A percentile compares a stretch with the other conserved stretches of the same genome.
Evolutionary conservation across 2,797 vertebrate species (phyloP).

Genomic region (Scomberomorus guttatus): DNA sequence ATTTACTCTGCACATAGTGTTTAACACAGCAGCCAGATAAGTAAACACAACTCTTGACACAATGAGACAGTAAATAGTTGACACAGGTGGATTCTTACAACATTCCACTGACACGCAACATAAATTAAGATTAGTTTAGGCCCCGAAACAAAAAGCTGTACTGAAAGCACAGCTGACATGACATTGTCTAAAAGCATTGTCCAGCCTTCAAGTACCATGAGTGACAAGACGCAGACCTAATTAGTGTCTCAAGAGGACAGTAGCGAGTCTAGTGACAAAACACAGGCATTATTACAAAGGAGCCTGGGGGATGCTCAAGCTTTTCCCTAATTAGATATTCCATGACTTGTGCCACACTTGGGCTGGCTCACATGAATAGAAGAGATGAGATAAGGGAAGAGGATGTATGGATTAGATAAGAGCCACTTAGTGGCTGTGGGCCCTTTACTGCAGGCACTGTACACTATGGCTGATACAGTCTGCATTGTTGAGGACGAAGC

Average conservation of each 20-base stretch:
- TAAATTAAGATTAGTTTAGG: slow-evolving; percentile 31
- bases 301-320: slow-evolving; percentile 69
- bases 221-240: slow-evolving; percentile 62
- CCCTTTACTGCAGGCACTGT: slow-evolving; percentile 54
- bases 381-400: slow-evolving; percentile 70
- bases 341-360: slow-evolving; percentile 68
- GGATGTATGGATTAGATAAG: slow-evolving; percentile 82
- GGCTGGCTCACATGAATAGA: slow-evolving; percentile 63
- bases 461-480: slow-evolving; percentile 40
- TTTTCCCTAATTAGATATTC: slow-evolving; percentile 75
- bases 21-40: slow-evolving; percentile 55
- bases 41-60: slow-evolving; percentile 48
- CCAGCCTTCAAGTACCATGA: slow-evolving; percentile 16
- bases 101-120: slow-evolving; percentile 13
- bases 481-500: slow-evolving; percentile 39
- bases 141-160: not conserved
- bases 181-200: slow-evolving; percentile 5
- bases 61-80: slow-evolving; percentile 39
- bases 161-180: slow-evolving; percentile 6
- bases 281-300: slow-evolving; percentile 57
- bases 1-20: slow-evolving; percentile 62
- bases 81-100: slow-evolving; percentile 45
- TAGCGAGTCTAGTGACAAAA: slow-evolving; percentile 39
- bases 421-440: slow-evolving; percentile 69
- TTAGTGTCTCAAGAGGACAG: slow-evolving; percentile 56